Percentiles rank a stretch among this genome's conserved stretches.
phyloP scores from a whole-genome alignment of 2,888 invertebrate species.

The Drosophila antonietae region DNA sequence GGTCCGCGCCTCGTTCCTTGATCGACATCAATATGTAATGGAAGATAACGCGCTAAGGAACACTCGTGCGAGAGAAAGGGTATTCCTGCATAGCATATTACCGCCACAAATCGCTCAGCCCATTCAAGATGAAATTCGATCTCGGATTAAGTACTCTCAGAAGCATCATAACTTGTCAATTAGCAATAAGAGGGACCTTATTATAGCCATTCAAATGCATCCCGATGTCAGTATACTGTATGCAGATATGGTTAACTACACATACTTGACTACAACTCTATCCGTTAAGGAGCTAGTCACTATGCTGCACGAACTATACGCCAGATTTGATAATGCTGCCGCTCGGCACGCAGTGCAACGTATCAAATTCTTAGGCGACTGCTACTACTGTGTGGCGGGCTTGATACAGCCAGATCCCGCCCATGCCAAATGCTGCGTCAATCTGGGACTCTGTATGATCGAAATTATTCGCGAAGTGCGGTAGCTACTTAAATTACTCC shows the following conservation, averaged over 20 bases:
- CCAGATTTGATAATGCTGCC: conserved; percentile 95
- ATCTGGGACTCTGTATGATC: conserved; percentile 95
- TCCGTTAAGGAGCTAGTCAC: conserved; percentile 92
- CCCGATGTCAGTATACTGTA: conserved; percentile 95
- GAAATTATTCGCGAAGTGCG: conserved; percentile 90
- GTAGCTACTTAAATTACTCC: conserved; percentile 21
- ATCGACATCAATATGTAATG: conserved; percentile 60
- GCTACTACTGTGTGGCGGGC: conserved; percentile 96
- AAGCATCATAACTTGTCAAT: neutral
- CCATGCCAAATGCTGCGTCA: conserved; percentile 95
- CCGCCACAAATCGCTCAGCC: conserved; percentile 92
- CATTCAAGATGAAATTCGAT: conserved; percentile 86
- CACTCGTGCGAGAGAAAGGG: conserved; percentile 49
- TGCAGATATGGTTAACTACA: conserved; percentile 97
- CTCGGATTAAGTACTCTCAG: conserved; percentile 83
- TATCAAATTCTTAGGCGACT: conserved; percentile 97
- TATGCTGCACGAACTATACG: conserved; percentile 94
- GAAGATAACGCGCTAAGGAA: conserved; percentile 44
- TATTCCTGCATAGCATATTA: conserved; percentile 92
- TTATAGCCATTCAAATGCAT: conserved; percentile 91
- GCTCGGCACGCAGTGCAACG: conserved; percentile 91
- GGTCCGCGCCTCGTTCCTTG: conserved; percentile 61
- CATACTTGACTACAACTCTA: conserved; percentile 90
- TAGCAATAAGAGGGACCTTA: conserved; percentile 5
- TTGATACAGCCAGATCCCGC: conserved; percentile 90